Evolutionary conservation across 2,888 invertebrate genomes (phyloP), one percentile per base, ranked within the genome.

Genomic region (Lasioglossum morio): DNA sequence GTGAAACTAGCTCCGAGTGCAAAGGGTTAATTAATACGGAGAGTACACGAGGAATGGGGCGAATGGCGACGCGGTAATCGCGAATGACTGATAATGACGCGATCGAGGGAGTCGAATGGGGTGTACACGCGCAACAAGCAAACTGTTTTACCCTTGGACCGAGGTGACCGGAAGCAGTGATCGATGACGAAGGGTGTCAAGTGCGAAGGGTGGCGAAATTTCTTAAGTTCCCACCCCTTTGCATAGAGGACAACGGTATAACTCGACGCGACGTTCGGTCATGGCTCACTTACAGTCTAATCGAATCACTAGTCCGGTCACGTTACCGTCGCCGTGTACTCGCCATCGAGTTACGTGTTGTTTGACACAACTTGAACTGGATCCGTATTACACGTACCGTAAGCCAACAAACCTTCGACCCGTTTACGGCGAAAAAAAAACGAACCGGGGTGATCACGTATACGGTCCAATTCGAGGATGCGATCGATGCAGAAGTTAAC

Each of bases 151-250:
- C 8, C 66, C 16, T 8, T 30, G 19, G 53, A 46, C 53, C 27
- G 77, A 43, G 40, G 77, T 46, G 57, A 37, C 76, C 34, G 73
- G 69, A 34, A 37, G 46, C 30, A 48, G 63, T 85, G 84, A 85
- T 85, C 84, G 85, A 85, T 85, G 85, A 66, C 78, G 60, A 37
- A 46, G 53, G 60, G 75, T 78, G 79, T 84, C 60, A 75, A 79
- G 72, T 37, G 57, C 43, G 53, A 73, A 34, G 34, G 70, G 63
- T 23, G 72, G n/a, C 23, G 72, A 72, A 82, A 79, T 85, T 85
- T 85, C 85, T 85, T 85, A 85, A 85, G 84, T 84, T 79, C 75
- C 63, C 84, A 30, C 75, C 85, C 85, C 63, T 72, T 72, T 46
- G 14, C 53, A 63, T 10, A 34, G 72, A 70, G 70, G 70, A 72